These are phyloP conservation scores for Collichthys lucidus DNA, from an alignment of 2,113 vertebrate species.

Conservation along the genomic window DNA sequence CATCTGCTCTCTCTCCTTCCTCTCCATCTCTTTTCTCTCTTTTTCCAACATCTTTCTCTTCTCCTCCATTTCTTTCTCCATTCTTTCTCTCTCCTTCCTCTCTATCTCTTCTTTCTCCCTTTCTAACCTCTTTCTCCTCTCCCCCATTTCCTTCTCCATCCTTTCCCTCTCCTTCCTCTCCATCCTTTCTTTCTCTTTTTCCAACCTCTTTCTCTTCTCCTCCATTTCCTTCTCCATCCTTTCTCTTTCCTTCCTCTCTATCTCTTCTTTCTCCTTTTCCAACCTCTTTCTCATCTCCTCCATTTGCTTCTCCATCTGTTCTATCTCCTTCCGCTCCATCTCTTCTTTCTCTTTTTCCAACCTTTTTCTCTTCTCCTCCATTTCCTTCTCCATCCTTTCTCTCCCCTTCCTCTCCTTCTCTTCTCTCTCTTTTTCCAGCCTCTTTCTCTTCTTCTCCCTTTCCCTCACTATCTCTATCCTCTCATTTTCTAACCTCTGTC, in stretches of 20 bases:
- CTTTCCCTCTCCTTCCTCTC: too few species aligned
- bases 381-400: not conserved
- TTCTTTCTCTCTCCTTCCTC: too few species aligned
- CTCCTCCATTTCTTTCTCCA: too few species aligned
- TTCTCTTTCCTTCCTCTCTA: not conserved
- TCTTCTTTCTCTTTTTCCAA: not conserved
- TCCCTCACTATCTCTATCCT: too few species aligned
- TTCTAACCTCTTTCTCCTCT: too few species aligned
- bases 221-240: not conserved
- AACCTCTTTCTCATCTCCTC: not conserved
- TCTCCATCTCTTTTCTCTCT: too few species aligned
- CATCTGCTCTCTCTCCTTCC: too few species aligned
- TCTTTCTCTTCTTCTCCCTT: constrained; percentile 1
- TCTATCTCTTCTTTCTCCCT: too few species aligned
- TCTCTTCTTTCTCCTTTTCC: not conserved
- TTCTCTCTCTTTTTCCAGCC: not conserved
- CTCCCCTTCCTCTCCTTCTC: not conserved
- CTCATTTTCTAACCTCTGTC: not conserved
- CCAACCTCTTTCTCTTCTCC: too few species aligned
- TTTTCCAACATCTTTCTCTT: too few species aligned
- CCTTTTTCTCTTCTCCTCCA: not conserved
- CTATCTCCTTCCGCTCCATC: not conserved
- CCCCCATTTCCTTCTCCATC: too few species aligned
- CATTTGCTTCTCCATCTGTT: not conserved
- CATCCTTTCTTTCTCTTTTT: too few species aligned